Percentiles rank a stretch among this genome's conserved stretches.
phyloP scores from a whole-genome alignment of 2,888 invertebrate species.

The Mechanitis mazaeus region DNA sequence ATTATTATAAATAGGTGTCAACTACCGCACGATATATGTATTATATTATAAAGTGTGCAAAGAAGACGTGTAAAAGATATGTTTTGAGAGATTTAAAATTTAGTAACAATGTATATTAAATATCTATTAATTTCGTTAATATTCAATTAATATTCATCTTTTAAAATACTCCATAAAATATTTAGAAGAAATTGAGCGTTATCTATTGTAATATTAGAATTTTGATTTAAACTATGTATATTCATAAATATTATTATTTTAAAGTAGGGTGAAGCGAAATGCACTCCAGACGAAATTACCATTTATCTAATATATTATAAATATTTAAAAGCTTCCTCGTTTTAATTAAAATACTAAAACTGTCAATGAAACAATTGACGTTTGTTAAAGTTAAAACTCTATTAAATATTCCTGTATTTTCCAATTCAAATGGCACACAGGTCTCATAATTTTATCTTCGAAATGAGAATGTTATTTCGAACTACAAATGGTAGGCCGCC shows the following conservation, averaged over 20 bases:
- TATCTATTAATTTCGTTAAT: neutral
- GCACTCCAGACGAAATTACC: neutral
- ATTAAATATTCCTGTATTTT: constrained; percentile 22
- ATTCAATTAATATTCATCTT: neutral
- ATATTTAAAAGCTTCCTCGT: neutral
- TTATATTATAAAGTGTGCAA: constrained; percentile 20
- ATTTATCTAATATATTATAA: constrained; percentile 5
- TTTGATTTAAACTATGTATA: constrained; percentile 5
- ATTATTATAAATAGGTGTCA: constrained; percentile 4
- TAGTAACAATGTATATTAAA: constrained; percentile 9
- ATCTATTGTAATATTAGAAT: constrained; percentile 1
- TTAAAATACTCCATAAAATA: constrained; percentile 1
- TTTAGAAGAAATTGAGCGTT: neutral
- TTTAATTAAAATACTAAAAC: constrained; percentile 8
- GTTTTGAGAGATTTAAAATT: constrained; percentile 7
- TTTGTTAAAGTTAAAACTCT: constrained; percentile 9
- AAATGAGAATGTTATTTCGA: constrained; percentile 13
- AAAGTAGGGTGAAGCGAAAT: neutral
- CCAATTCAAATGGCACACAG: constrained; percentile 22
- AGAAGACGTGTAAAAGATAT: constrained; percentile 16
- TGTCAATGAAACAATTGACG: constrained; percentile 20
- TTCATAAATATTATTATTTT: constrained; percentile 3
- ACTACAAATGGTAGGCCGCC: constrained; percentile 12
- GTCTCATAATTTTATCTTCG: constrained; percentile 15
- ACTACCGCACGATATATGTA: constrained; percentile 6